These are phyloP conservation scores for Neodontobutis hainanensis DNA, from an alignment of 2,113 vertebrate genomes.

Conservation along the genomic window DNA sequence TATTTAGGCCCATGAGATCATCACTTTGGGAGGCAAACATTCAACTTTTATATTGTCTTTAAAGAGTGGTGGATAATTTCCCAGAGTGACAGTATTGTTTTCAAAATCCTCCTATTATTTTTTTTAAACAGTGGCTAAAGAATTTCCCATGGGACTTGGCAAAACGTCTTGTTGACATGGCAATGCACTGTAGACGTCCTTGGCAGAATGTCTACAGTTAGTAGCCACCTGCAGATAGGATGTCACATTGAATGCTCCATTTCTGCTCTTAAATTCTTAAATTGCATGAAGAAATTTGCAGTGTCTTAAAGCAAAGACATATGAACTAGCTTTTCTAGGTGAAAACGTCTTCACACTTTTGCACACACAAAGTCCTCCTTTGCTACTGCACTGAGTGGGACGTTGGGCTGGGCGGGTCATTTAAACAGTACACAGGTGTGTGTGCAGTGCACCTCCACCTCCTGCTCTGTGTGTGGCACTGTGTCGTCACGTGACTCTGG, in stretches of 20 bases:
- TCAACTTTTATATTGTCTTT: constrained; percentile 6
- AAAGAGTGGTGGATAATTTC: not conserved
- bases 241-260: constrained; percentile 22
- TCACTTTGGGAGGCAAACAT: constrained; percentile 10
- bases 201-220: constrained; percentile 38
- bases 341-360: too few species aligned
- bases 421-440: too few species aligned
- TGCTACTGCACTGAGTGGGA: too few species aligned
- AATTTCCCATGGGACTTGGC: not conserved
- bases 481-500: too few species aligned
- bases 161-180: constrained; percentile 22
- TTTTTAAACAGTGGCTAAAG: not conserved
- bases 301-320: too few species aligned
- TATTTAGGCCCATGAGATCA: constrained; percentile 23
- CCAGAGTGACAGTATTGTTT: not conserved
- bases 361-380: too few species aligned
- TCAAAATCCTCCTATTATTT: not conserved
- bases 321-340: too few species aligned
- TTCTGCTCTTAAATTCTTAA: not conserved
- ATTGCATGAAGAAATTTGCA: not conserved
- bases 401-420: too few species aligned
- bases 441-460: too few species aligned
- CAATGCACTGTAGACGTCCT: constrained; percentile 29
- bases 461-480: too few species aligned
- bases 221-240: constrained; percentile 21